Percentiles rank a stretch among this genome's conserved stretches.
Conservation (phyloP, 2,888 invertebrate genomes). For the Rotaria sp. region DNA sequence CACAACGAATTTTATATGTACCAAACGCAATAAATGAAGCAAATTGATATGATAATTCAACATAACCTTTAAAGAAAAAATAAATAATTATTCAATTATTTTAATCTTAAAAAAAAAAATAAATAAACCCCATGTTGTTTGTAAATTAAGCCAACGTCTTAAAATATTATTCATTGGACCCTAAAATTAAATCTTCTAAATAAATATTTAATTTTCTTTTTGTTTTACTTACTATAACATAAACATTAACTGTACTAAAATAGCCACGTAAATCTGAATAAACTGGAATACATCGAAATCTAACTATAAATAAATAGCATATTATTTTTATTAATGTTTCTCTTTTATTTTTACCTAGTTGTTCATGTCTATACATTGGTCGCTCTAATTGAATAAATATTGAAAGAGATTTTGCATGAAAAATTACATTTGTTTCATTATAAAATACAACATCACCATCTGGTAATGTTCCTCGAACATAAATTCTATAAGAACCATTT, state of each 20-base stretch:
- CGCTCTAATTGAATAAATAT: constrained; percentile 39
- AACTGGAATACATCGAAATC: constrained; percentile 82
- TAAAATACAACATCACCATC: constrained; percentile 35
- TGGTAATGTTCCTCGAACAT: constrained; percentile 33
- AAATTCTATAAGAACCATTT: constrained; percentile 34
- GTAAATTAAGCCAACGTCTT: constrained; percentile 39
- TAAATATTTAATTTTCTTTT: not conserved
- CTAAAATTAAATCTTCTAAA: not conserved
- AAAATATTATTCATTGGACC: constrained; percentile 35
- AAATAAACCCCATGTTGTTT: constrained; percentile 36
- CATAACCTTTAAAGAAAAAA: not conserved
- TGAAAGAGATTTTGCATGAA: constrained; percentile 35
- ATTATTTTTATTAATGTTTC: not conserved
- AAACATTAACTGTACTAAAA: constrained; percentile 81
- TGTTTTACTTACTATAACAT: constrained; percentile 62
- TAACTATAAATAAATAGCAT: constrained; percentile 53
- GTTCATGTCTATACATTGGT: constrained; percentile 38
- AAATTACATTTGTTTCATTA: constrained; percentile 35
- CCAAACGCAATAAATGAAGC: constrained; percentile 17
- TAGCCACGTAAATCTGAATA: constrained; percentile 82
- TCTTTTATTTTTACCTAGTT: not conserved
- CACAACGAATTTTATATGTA: constrained; percentile 1
- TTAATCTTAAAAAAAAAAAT: not conserved
- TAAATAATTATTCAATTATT: not conserved
- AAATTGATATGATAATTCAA: constrained; percentile 16